Base-by-base conservation (phyloP, 1,140 invertebrate genomes). In the Anoplolepis gracilipes region DNA sequence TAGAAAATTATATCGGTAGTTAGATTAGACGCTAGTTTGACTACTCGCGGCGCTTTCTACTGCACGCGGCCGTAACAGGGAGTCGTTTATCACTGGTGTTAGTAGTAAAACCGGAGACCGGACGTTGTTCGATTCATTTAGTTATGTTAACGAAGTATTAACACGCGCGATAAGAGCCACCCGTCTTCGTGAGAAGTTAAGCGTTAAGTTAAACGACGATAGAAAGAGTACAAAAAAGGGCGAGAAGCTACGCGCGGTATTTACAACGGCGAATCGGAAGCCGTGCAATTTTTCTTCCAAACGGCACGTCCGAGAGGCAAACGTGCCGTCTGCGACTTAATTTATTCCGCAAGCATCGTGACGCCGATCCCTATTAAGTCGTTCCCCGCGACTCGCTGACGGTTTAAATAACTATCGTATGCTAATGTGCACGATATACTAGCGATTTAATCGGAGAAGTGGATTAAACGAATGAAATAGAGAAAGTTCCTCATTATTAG, bases 101-200 rank as follows among this genome's bases (percentile, higher is more conserved):
- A 22, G 53, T 53, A 19, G 19, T 77, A 57, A 28, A 78, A 28
- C 55, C 33, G 72, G 76, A 59, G 64, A 85, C 55, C 53, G 46
- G 25, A 25, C 25, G 65, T 28, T 62, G 77, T 39, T 72, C 46
- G 72, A 75, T 49, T 88, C 86, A 76, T 81, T 88, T 88, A 81
- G 61, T 70, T 85, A 79, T 75, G 81, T 62, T 88, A 88, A 88
- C 65, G 81, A 87, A 59, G 73, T 59, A 78, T 79, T 85, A 85
- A 85, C 39, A 36, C 53, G 11, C 10, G 8, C 33, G 81, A 88
- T 84, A 87, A 87, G 46, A 49, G 65, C n/a, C 36, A 42, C 10
- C 10, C n/a, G 28, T 49, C 57, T 79, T 79, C 25, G 67, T 69
- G 36, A 39, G 55, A 69, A 57, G 13, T 49, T 49, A 49, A 39